A percentile compares a stretch with the other conserved stretches of the same genome.
These are phyloP conservation scores for Euplexia lucipara DNA, from an alignment of 2,888 invertebrate genomes.

Conservation along the genomic window DNA sequence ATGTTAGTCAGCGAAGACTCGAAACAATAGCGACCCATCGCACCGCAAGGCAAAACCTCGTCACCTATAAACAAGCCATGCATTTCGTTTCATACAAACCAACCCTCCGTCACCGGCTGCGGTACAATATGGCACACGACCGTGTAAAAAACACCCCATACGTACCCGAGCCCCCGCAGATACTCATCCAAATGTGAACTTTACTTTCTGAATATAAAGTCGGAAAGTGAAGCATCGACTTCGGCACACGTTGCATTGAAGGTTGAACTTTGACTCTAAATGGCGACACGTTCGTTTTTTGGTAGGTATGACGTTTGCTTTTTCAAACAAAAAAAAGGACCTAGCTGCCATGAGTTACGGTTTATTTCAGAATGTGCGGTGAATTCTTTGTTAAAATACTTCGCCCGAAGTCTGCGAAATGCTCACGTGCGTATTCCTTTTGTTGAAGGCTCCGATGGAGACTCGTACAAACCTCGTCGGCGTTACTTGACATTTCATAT, in stretches of 20 bases:
- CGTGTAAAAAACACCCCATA: conserved; percentile 75
- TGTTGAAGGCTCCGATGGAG: conserved; percentile 72
- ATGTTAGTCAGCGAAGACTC: conserved; percentile 61
- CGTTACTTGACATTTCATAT: conserved; percentile 74
- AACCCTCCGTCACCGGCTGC: conserved; percentile 68
- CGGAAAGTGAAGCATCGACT: conserved; percentile 56
- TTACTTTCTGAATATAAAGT: conserved; percentile 65
- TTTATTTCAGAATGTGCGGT: conserved; percentile 59
- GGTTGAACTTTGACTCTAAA: conserved; percentile 83
- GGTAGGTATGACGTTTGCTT: conserved; percentile 59
- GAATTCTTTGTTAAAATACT: conserved; percentile 72
- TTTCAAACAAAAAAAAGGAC: conserved; percentile 65
- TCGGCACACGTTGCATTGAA: conserved; percentile 71
- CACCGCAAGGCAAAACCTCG: conserved; percentile 73
- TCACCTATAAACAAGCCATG: conserved; percentile 80
- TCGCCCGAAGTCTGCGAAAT: conserved; percentile 74
- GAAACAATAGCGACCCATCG: conserved; percentile 67
- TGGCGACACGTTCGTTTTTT: conserved; percentile 73
- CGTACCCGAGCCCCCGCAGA: conserved; percentile 55
- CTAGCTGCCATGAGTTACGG: conserved; percentile 60
- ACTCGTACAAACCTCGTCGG: conserved; percentile 68
- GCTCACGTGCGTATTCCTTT: conserved; percentile 81
- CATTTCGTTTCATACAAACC: conserved; percentile 71
- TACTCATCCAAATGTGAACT: conserved; percentile 67
- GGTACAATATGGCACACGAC: conserved; percentile 79